A percentile compares a stretch with the other conserved stretches of the same genome.
Conservation (phyloP, 2,113 vertebrate genomes). For the Orientallactaga bullata region DNA sequence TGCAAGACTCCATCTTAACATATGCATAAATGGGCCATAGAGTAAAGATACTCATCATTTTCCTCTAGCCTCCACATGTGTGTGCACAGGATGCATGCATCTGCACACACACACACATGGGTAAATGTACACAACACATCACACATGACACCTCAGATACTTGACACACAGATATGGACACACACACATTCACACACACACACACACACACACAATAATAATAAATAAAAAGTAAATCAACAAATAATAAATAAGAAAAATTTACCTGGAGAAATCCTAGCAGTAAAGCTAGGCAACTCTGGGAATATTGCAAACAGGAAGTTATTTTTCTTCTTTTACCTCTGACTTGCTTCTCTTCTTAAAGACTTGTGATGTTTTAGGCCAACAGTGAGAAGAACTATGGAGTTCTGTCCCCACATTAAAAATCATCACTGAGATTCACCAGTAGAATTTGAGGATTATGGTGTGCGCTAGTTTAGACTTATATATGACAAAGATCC, state of each 20-base stretch:
- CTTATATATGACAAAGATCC: neutral
- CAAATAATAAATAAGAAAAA: neutral
- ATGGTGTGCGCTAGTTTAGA: neutral
- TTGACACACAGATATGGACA: too few species aligned
- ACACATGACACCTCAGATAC: too few species aligned
- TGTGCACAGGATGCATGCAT: too few species aligned
- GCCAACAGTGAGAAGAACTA: neutral
- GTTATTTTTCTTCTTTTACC: rapidly evolving
- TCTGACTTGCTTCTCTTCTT: neutral
- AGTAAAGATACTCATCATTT: too few species aligned
- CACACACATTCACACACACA: too few species aligned
- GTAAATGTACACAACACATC: too few species aligned
- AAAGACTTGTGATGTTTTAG: neutral
- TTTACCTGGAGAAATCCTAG: neutral
- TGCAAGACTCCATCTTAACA: too few species aligned
- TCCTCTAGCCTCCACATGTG: too few species aligned
- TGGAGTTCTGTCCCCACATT: rapidly evolving
- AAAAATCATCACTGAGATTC: neutral
- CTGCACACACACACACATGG: too few species aligned
- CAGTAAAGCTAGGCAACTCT: neutral
- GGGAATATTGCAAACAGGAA: neutral
- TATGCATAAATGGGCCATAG: too few species aligned
- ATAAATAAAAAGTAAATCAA: too few species aligned
- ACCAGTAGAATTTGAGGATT: neutral
- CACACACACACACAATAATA: too few species aligned